phyloP scores from a whole-genome alignment of 2,888 invertebrate genomes.

The Andrena bicolor region DNA sequence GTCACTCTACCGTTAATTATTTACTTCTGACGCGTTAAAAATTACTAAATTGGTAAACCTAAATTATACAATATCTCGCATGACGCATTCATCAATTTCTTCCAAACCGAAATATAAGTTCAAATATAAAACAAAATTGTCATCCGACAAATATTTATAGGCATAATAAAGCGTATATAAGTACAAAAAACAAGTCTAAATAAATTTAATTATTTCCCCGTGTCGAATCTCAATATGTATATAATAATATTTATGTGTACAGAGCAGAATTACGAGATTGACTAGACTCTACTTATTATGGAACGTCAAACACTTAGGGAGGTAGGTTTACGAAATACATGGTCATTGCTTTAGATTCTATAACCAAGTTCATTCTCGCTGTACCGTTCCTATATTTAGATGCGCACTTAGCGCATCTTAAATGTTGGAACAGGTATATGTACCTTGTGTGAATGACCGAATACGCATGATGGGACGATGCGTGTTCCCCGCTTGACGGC shows the following conservation, averaged over 20 bases:
- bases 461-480: conserved; percentile 68
- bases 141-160: no score
- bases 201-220: background rate
- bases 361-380: conserved; percentile 41
- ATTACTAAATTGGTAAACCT: no score
- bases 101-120: no score
- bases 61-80: no score
- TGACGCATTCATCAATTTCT: no score
- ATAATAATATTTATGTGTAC: background rate
- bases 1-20: no score
- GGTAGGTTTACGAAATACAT: conserved; percentile 12
- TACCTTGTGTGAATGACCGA: conserved; percentile 80
- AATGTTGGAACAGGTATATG: conserved; percentile 76
- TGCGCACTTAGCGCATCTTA: conserved; percentile 73
- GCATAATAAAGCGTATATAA: no score
- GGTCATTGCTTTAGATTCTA: conserved; percentile 46
- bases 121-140: no score
- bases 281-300: background rate
- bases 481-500: conserved; percentile 67
- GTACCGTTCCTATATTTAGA: conserved; percentile 73
- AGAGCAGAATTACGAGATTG: no score
- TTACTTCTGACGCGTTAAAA: no score
- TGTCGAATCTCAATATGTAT: background rate
- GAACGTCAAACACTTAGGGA: background rate
- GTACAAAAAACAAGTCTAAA: background rate